Conservation (phyloP, 2,797 vertebrate genomes). For the Tadarida brasiliensis region DNA sequence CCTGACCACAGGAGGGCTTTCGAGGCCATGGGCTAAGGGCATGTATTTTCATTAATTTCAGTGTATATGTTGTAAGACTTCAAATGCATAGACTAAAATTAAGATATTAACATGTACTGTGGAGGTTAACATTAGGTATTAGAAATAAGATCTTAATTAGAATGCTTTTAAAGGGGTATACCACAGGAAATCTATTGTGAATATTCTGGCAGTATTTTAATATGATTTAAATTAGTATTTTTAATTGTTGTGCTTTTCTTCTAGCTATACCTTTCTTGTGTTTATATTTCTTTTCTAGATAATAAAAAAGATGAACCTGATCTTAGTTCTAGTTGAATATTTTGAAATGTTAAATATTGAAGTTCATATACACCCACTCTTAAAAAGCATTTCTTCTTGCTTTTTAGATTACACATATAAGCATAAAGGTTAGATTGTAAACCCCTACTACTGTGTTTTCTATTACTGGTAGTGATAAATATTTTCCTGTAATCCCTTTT, state of each 20-base stretch:
- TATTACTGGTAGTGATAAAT: slow-evolving; percentile 30
- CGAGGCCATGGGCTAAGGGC: background rate
- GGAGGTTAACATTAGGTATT: background rate
- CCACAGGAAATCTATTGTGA: background rate
- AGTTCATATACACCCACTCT: background rate
- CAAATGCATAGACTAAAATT: background rate
- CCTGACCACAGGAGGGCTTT: background rate
- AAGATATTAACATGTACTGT: background rate
- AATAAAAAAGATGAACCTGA: background rate
- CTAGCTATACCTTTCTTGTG: background rate
- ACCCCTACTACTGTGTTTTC: background rate
- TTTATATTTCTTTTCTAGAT: slow-evolving; percentile 27
- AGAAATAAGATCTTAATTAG: slow-evolving; percentile 32
- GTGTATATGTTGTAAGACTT: background rate
- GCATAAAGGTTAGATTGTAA: background rate
- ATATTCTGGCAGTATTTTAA: slow-evolving; percentile 16
- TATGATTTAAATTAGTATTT: background rate
- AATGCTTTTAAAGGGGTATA: background rate
- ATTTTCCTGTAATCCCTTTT: slow-evolving; percentile 25
- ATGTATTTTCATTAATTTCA: slow-evolving; percentile 45
- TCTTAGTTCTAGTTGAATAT: slow-evolving; percentile 17
- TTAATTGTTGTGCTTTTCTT: background rate
- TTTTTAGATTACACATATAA: background rate
- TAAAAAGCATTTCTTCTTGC: slow-evolving; percentile 15
- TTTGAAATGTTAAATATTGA: slow-evolving; percentile 46